A percentile compares a stretch with the other conserved stretches of the same genome.
Conservation (phyloP, 2,797 vertebrate species). For the Remorina albescens region DNA sequence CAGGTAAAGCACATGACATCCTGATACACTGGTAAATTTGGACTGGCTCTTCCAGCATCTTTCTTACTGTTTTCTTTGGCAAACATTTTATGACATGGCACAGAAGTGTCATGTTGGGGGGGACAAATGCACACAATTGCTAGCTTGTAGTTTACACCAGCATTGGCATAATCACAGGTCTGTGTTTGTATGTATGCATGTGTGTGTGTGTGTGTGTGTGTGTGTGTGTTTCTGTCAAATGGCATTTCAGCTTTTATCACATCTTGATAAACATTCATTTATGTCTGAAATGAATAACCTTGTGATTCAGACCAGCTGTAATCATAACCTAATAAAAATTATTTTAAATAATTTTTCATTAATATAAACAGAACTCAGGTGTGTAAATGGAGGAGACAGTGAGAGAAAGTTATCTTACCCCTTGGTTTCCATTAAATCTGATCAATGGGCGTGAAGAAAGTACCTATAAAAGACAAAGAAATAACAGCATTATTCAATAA, state of each 20-base stretch:
- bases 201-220: not conserved
- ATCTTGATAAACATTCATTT: not conserved
- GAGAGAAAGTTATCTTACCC: constrained; percentile 78
- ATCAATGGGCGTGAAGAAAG: constrained; percentile 82
- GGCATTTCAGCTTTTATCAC: not conserved
- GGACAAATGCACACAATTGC: not conserved
- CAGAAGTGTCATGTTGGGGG: constrained; percentile 8
- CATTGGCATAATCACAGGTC: constrained; percentile 7
- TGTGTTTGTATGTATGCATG: not conserved
- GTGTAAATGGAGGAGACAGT: not conserved
- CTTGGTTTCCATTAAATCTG: constrained; percentile 88
- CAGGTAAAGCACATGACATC: constrained; percentile 28
- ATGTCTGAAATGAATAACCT: not conserved
- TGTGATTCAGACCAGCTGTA: not conserved
- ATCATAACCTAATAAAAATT: not conserved
- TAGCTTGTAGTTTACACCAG: constrained; percentile 5
- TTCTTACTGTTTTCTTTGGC: not conserved
- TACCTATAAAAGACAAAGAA: constrained; percentile 70
- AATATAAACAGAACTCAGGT: not conserved
- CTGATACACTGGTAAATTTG: constrained; percentile 17
- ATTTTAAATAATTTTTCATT: not conserved
- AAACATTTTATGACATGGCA: not conserved
- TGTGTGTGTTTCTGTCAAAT: not conserved
- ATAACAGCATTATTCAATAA: constrained; percentile 41
- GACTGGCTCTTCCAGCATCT: constrained; percentile 3